Base-by-base conservation (phyloP, 2,797 vertebrate genomes). In the Pantherophis vulpinus region DNA sequence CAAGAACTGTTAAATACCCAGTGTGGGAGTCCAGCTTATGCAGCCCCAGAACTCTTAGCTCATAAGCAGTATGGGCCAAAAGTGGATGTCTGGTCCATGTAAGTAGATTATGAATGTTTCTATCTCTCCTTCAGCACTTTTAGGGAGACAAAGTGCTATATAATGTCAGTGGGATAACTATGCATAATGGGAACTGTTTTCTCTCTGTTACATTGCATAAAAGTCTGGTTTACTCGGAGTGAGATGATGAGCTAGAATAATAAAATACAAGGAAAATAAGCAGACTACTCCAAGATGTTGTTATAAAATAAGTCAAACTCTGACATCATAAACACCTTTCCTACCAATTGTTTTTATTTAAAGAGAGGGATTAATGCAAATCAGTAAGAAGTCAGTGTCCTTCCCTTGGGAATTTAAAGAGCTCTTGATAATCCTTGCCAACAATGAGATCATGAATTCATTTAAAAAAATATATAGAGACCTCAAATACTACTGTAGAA, bases 1-100 rank as follows among this genome's bases (percentile, higher is more conserved):
- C 97, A 97, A 97, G 98, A 99, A 95, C 95, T 99, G 90, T 97
- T 99, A 94, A 98, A 95, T 70, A 99, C 98, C 37, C 98, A 98
- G 93, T 98, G 98, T 97, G 98, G 98, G 96, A 99, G 98, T 91
- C 98, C 98, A 37, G 98, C 98, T 94, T 98, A 99, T 8, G 97
- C 98, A 1, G 98, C 98, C 47, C 98, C 98, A 1, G 98, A 99
- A 96, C 97, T 98, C 90, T 98, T 99, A 91, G 98, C 98, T 94
- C 98, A 98, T 97, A 98, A 98, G 98, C 99, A 98, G 96, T 99
- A 99, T 0, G 97, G 98, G 60, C 98, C 98, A 94, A 99, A 99
- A 96, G 98, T 99, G 94, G 98, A 98, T 32, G 97, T 98, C 96
- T 99, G 98, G 98, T 99, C 98, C 56, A 97, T 98, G 98, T 98